Evolutionary conservation across 2,113 vertebrate genomes (phyloP).

Genomic region (Mixornis gularis): DNA sequence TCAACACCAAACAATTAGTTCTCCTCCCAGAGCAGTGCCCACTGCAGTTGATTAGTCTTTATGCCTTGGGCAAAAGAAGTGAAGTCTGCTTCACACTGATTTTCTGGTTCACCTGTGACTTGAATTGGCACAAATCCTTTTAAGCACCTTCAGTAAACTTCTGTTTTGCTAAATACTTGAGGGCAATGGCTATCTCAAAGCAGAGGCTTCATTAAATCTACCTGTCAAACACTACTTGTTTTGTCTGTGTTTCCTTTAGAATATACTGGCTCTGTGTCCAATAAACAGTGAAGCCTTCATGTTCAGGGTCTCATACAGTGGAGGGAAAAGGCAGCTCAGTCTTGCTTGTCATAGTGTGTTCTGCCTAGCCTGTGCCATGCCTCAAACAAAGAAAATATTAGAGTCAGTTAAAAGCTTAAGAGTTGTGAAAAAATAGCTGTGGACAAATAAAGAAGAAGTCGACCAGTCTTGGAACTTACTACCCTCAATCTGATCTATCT

Average conservation of each 20-base stretch:
- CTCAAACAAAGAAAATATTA: background rate
- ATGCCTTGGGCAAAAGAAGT: background rate
- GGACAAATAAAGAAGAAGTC: background rate
- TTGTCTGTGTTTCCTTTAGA: background rate
- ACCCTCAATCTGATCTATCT: background rate
- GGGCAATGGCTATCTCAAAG: background rate
- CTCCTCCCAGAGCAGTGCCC: background rate
- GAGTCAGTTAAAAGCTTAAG: background rate
- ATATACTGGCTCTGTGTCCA: background rate
- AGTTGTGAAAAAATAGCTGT: background rate
- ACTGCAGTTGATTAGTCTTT: background rate
- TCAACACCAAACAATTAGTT: background rate
- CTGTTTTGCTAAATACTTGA: background rate
- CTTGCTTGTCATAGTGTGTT: background rate
- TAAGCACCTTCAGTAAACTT: background rate
- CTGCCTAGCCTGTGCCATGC: background rate
- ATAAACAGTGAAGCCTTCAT: background rate
- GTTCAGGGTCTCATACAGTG: rapidly evolving
- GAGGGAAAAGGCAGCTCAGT: background rate
- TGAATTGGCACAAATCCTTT: background rate
- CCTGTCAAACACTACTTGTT: background rate
- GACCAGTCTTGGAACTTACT: background rate
- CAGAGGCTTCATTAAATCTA: background rate
- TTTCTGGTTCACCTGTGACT: background rate
- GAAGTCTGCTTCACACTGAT: background rate